Evolutionary conservation across 1,140 invertebrate species (phyloP), one percentile per base, ranked within the genome.

Genomic region (Elymnias hypermnestra): DNA sequence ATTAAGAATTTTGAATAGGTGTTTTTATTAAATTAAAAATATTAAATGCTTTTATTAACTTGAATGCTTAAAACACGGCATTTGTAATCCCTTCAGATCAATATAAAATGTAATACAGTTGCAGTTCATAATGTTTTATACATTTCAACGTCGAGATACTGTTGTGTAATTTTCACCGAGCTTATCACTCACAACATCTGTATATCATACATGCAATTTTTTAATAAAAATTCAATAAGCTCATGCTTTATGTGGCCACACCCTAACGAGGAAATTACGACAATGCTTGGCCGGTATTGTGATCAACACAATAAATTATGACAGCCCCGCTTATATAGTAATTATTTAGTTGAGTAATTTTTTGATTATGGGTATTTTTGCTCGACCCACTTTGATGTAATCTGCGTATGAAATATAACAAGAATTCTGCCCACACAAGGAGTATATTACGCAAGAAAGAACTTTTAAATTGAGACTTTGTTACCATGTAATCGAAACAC

Each of bases 191-290:
- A 18, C 15, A 8, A 14, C 17, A 35, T 35, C 12, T 14, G n/a
- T 15, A 15, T 35, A 7, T 14, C 5, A 19, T 22, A 38, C 21
- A 22, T 21, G 36, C 35, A n/a, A 0, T 25, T 13, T 25, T 21
- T 5, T 29, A 13, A 5, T 0, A 12, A 35, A 36, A 18, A 37
- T 37, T 10, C 21, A 3, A 21, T 21, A 21, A 21, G 3, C 7
- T 29, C 3, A 8, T 29, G 8, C 9, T 5, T n/a, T 36, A 42
- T 53, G 22, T 46, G 50, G 15, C 6, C 31, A 1, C 15, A 23
- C 13, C 57, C 50, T 56, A 42, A 51, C 52, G 23, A 51, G 63
- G 55, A 59, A 56, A 45, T 72, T 68, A 52, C 68, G 56, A 66
- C 60, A 72, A 58, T 53, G 21, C 42, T 12, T 9, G 5, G 25